These are phyloP conservation scores for Agriopis aurantiaria DNA, from an alignment of 2,888 invertebrate species.

Conservation along the genomic window DNA sequence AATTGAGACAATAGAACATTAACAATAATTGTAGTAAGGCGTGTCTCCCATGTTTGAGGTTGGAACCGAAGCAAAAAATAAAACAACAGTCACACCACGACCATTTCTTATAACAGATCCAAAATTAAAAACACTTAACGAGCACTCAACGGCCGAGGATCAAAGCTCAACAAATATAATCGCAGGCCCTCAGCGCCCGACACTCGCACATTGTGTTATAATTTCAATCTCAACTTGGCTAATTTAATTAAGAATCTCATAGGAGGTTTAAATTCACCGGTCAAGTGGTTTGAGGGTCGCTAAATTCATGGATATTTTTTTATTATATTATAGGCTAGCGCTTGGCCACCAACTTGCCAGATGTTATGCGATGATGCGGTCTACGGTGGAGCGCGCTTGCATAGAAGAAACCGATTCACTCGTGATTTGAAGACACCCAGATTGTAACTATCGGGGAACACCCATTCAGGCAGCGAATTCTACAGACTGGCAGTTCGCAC, in stretches of 20 bases:
- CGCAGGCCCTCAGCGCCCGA: constrained; percentile 27
- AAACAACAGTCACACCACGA: neutral
- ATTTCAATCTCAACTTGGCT: constrained; percentile 27
- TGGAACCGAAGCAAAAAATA: neutral
- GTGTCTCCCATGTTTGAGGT: too few relatives aligned
- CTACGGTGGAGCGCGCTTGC: too few relatives aligned
- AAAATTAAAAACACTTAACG: constrained; percentile 6
- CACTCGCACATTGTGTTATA: constrained; percentile 29
- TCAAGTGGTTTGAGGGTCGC: neutral
- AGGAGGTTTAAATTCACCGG: constrained; percentile 8
- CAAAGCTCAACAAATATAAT: constrained; percentile 52
- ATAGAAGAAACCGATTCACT: too few relatives aligned
- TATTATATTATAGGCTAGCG: neutral
- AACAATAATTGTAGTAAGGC: too few relatives aligned
- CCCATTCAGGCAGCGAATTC: too few relatives aligned
- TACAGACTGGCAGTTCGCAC: too few relatives aligned
- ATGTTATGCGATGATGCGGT: too few relatives aligned
- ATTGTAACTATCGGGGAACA: too few relatives aligned
- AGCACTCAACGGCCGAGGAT: constrained; percentile 38
- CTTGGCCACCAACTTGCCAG: too few relatives aligned
- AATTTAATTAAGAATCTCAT: constrained; percentile 30
- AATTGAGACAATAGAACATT: too few relatives aligned
- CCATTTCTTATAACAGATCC: neutral
- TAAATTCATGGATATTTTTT: neutral
- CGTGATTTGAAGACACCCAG: too few relatives aligned